phyloP scores from a whole-genome alignment of 2,888 invertebrate species.

The Atherix ibis region DNA sequence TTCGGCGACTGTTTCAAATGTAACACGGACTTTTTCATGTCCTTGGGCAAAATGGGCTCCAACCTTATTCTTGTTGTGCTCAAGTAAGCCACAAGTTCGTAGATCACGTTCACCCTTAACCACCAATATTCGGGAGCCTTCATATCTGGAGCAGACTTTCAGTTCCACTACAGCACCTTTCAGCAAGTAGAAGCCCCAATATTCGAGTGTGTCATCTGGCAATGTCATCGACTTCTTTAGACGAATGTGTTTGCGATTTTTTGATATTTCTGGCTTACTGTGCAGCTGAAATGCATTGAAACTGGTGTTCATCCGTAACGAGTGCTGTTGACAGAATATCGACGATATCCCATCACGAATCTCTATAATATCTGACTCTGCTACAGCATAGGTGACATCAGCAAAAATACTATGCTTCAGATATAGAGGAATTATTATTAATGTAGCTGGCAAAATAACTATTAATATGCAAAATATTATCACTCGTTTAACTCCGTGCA shows the following conservation, averaged over 20 bases:
- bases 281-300: slow-evolving; percentile 60
- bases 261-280: slow-evolving; percentile 51
- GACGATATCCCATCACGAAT: slow-evolving; percentile 70
- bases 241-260: slow-evolving; percentile 54
- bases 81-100: slow-evolving; percentile 60
- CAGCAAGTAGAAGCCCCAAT: slow-evolving; percentile 74
- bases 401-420: slow-evolving; percentile 60
- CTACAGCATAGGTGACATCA: slow-evolving; percentile 60
- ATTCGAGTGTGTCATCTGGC: slow-evolving; percentile 73
- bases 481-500: slow-evolving; percentile 67
- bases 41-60: slow-evolving; percentile 36
- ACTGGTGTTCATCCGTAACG: slow-evolving; percentile 54
- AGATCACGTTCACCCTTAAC: slow-evolving; percentile 65
- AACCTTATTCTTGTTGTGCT: slow-evolving; percentile 48
- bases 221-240: slow-evolving; percentile 67
- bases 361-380: slow-evolving; percentile 72
- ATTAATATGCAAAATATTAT: slow-evolving; percentile 62
- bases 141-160: slow-evolving; percentile 63
- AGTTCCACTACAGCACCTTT: slow-evolving; percentile 62
- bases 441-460: slow-evolving; percentile 53
- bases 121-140: slow-evolving; percentile 64
- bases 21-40: slow-evolving; percentile 35
- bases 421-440: slow-evolving; percentile 64
- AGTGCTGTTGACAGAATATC: slow-evolving; percentile 65
- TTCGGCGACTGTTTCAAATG: slow-evolving; percentile 42